Conservation (phyloP, 1,140 invertebrate species). For the Yoshiicerus persimilis region DNA sequence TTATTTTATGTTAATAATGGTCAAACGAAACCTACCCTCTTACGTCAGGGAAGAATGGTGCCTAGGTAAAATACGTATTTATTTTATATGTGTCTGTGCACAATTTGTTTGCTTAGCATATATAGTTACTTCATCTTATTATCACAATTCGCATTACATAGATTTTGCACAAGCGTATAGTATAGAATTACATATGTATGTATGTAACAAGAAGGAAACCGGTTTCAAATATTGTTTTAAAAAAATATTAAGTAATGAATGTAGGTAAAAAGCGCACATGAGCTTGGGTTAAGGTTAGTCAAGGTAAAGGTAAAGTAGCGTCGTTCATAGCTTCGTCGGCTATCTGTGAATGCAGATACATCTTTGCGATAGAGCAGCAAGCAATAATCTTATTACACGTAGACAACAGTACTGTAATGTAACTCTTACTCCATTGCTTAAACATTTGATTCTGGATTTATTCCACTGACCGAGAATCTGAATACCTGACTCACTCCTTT, state of each 20-base stretch:
- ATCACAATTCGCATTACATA: not conserved
- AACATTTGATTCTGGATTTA: not conserved
- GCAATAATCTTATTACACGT: not conserved
- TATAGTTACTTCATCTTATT: not conserved
- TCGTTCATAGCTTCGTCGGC: not conserved
- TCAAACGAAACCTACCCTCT: not conserved
- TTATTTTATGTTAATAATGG: not conserved
- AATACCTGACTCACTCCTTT: not conserved
- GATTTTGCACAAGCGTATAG: not conserved
- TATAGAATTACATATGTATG: not conserved
- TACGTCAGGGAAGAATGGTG: not conserved
- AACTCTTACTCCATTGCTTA: not conserved
- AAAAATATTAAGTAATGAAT: not conserved
- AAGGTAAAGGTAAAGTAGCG: not conserved
- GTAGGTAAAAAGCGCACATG: not conserved
- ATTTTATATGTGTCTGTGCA: not conserved
- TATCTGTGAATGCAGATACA: not conserved
- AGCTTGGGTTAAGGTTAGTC: not conserved
- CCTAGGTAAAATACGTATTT: not conserved
- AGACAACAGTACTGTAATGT: not conserved
- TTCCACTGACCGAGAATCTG: not conserved
- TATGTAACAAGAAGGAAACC: not conserved
- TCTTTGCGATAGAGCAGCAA: not conserved
- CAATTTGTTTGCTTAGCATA: not conserved
- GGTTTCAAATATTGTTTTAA: not conserved